phyloP scores from a whole-genome alignment of 2,113 vertebrate genomes.

The Labeo rohita region DNA sequence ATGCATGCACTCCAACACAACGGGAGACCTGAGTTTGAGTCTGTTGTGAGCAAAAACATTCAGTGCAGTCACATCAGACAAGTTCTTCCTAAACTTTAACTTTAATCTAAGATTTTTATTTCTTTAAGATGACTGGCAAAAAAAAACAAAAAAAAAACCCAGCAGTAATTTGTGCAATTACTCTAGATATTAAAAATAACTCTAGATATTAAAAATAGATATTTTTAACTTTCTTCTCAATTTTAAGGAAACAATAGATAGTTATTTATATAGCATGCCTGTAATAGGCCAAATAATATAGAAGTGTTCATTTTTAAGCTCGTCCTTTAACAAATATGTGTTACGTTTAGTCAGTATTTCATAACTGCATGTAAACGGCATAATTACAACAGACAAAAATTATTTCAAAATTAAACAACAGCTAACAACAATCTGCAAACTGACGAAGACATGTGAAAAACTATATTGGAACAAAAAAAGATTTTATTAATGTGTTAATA shows the following conservation, averaged over 20 bases:
- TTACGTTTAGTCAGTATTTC: background rate
- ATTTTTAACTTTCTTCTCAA: background rate
- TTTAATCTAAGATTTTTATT: too few species aligned
- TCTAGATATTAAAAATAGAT: too few species aligned
- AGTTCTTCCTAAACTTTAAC: background rate
- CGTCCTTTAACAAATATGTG: background rate
- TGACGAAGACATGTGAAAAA: background rate
- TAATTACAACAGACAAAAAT: background rate
- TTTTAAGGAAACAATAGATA: background rate
- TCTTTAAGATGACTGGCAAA: background rate
- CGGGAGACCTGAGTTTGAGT: background rate
- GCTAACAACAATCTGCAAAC: background rate
- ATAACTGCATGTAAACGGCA: background rate
- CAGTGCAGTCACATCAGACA: background rate
- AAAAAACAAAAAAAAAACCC: too few species aligned
- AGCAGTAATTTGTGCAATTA: too few species aligned
- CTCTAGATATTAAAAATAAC: too few species aligned
- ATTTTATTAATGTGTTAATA: background rate
- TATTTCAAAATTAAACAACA: background rate
- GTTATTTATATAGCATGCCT: too few species aligned
- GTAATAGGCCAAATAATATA: background rate
- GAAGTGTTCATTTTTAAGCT: background rate
- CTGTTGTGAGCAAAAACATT: background rate
- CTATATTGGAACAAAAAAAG: background rate
- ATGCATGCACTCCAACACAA: background rate